Conservation (phyloP, 2,888 invertebrate species). For the Galeruca laticollis region DNA sequence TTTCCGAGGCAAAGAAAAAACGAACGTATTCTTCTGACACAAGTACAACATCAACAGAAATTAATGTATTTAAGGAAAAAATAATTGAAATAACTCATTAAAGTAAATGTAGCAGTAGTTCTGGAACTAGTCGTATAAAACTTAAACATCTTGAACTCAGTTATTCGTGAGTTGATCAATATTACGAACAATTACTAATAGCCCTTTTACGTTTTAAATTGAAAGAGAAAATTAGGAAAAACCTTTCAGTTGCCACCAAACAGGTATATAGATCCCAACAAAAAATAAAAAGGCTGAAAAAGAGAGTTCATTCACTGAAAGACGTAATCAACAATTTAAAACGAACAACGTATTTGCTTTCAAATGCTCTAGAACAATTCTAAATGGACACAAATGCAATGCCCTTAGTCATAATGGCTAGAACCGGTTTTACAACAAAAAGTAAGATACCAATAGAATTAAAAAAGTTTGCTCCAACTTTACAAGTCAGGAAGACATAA, state of each 20-base stretch:
- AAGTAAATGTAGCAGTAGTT: background rate
- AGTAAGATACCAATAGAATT: background rate
- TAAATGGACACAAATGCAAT: background rate
- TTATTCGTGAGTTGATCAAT: background rate
- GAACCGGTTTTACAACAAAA: background rate
- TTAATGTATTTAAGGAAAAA: background rate
- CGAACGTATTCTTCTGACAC: background rate
- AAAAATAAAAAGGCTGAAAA: slow-evolving; percentile 1
- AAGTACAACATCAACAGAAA: background rate
- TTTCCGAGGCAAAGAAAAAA: no score
- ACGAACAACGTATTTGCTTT: background rate
- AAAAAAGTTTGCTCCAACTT: background rate
- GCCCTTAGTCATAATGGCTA: background rate
- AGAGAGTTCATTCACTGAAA: background rate
- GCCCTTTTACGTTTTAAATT: background rate
- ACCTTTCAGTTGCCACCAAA: background rate
- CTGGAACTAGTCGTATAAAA: background rate
- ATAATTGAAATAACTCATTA: background rate
- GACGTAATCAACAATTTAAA: background rate
- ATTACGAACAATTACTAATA: background rate
- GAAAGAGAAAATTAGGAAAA: slow-evolving; percentile 25
- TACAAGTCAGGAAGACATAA: background rate
- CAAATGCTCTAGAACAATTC: slow-evolving; percentile 3
- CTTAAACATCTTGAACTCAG: background rate
- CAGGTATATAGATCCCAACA: background rate